Evolutionary conservation across 2,113 vertebrate species (phyloP), one percentile per base, ranked within the genome.

Genomic region (Hemichromis elongatus): DNA sequence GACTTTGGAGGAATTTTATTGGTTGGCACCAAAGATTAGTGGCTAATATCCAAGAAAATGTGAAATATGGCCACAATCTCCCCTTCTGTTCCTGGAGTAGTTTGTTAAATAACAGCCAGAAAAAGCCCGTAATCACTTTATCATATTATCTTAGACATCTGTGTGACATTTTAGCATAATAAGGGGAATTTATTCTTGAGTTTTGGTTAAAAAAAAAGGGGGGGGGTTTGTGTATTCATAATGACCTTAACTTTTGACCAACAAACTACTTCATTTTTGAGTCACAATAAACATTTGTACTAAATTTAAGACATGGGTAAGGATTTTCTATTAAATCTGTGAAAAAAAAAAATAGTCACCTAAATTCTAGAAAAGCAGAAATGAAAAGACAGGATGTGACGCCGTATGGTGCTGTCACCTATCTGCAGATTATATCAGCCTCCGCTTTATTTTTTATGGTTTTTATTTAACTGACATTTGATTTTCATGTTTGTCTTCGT

Each of bases 201-300:
- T 70, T 75, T 75, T 75, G 45, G 10, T 28, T 18, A 19, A 73
- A 73, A n/a, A 53, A 50, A 45, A 2, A 0, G 0, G 19, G 5
- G 0, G 0, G 19, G 5, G 7, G 2, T 70, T 28, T 35, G n/a
- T 19, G 0, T 50, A n/a, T 10, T 33, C 42, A 75, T 47, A 30
- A 28, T 75, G 68, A 75, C 24, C 45, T 75, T 50, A 19, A 5
- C 16, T 12, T 75, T 75, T 50, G 26, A 8, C 45, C 9, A 50
- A 19, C 26, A 75, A 28, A 50, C 24, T 28, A 73, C 3, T 73
- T 75, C 45, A 52, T 75, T 6, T 6, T 75, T 30, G 42, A 75
- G 45, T 52, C 24, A 28, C 18, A 50, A 30, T 30, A 16, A 50
- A 75, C 9, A 9, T 50, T 50, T 47, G 14, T 18, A 10, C 66